Base-by-base conservation (phyloP, 2,797 vertebrate species). In the Myoxocephalus aenaeus region DNA sequence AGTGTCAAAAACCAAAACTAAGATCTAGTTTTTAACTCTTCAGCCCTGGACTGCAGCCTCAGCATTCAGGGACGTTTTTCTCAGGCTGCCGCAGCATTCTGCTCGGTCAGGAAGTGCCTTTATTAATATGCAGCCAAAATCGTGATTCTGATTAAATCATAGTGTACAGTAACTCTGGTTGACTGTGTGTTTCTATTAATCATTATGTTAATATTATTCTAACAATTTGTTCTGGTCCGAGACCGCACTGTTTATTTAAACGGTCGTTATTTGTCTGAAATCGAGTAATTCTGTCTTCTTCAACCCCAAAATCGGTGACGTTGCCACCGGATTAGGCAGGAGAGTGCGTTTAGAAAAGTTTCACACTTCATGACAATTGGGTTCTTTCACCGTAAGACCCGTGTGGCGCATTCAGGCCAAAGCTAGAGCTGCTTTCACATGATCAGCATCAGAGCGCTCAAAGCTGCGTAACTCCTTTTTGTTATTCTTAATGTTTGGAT, bases 391-490 rank as follows among this genome's bases (percentile, higher is more conserved):
- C 20, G 12, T 18, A 10, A 63, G 15, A 25, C 42, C 42, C 34
- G 25, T 42, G 7, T 7, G 14, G 20, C 42, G 46, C 72, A 8
- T 54, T 77, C 42, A 57, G 38, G 51, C 38, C 22, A 29, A 12
- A 20, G 13, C 73, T 15, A 15, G 68, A 71, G 79, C 76, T 40
- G 63, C 70, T 75, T 63, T 70, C 64, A 75, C 73, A 63, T 79
- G 67, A 75, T 77, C 51, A 4, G 57, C 48, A 58, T 67, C 68
- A 48, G 64, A 70, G 40, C 25, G 15, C 53, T 68, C 58, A 70
- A 65, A 18, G 36, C 56, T 68, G 36, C 6, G 15, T 70, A 65
- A 70, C 53, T 68, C 63, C 14, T 34, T 72, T 75, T 72, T 76
- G 34, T 57, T 40, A 29, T 22, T 65, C 46, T 65, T 54, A 56